These are phyloP conservation scores for Ormyrus nitidulus DNA, from an alignment of 2,888 invertebrate species.

Conservation along the genomic window DNA sequence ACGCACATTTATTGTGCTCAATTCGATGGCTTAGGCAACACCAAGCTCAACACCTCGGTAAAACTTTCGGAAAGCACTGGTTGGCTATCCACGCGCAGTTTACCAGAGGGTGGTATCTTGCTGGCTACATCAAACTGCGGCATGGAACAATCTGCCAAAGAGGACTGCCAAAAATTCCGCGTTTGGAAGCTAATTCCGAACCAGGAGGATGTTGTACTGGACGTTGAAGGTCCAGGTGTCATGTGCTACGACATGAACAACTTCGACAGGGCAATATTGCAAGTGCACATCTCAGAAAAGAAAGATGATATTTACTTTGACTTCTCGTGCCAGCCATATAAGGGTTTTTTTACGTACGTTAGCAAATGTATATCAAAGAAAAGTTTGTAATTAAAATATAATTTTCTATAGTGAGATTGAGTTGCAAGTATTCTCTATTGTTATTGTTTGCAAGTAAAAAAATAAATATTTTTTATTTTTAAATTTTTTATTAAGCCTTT, in stretches of 20 bases:
- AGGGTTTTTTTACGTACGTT: not conserved
- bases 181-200: not conserved
- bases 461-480: no score
- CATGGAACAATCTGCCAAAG: no score
- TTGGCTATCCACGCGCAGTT: conserved; percentile 21
- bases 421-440: no score
- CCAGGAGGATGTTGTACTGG: not conserved
- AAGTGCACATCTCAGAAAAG: conserved; percentile 32
- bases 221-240: not conserved
- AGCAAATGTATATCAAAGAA: conserved; percentile 17
- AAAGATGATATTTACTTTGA: conserved; percentile 21
- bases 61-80: not conserved
- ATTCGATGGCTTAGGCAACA: conserved; percentile 7
- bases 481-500: no score
- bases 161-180: not conserved
- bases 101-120: conserved; percentile 25
- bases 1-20: conserved; percentile 15
- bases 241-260: not conserved
- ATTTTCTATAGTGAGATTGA: no score
- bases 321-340: conserved; percentile 13
- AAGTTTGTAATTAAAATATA: no score
- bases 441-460: no score
- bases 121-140: conserved; percentile 17
- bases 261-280: conserved; percentile 1
- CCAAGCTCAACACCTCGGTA: not conserved